These are phyloP conservation scores for Caenorhabditis virilis DNA, from an alignment of 2,888 invertebrate genomes.

Conservation along the genomic window DNA sequence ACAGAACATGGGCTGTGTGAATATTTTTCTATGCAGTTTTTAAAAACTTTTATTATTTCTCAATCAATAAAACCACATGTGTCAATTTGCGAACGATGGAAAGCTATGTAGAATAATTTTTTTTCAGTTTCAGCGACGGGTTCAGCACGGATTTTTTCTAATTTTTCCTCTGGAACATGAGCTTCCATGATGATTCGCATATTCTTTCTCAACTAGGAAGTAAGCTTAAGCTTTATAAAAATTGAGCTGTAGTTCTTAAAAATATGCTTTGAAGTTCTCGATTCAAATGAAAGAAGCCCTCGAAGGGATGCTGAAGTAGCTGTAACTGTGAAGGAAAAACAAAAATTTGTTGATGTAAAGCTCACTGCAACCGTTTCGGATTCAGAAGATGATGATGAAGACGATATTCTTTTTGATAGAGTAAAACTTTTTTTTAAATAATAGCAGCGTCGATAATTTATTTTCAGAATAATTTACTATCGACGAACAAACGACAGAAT, in stretches of 20 bases:
- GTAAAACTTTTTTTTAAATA: conserved; percentile 4
- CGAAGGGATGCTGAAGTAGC: conserved; percentile 12
- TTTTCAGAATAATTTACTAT: conserved; percentile 27
- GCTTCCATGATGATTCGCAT: conserved; percentile 52
- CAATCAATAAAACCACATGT: neutral
- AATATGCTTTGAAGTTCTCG: conserved; percentile 46
- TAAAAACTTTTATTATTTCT: neutral
- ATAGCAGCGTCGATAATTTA: neutral
- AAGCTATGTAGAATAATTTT: too few relatives aligned
- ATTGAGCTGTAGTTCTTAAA: too few relatives aligned
- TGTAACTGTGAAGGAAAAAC: conserved; percentile 8
- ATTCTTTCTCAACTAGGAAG: conserved; percentile 57
- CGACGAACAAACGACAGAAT: conserved; percentile 18
- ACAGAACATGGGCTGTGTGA: conserved; percentile 24
- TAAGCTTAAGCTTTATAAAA: conserved; percentile 21
- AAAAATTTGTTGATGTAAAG: conserved; percentile 45
- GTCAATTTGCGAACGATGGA: too few relatives aligned
- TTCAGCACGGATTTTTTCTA: too few relatives aligned
- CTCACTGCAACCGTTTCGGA: conserved; percentile 27
- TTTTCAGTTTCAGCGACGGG: too few relatives aligned
- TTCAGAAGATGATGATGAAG: conserved; percentile 29
- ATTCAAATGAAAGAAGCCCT: conserved; percentile 53
- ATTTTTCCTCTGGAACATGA: conserved; percentile 36
- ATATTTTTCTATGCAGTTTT: conserved; percentile 4
- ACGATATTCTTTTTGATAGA: conserved; percentile 34